phyloP scores from a whole-genome alignment of 2,113 vertebrate genomes.

The Sisor rabdophorus region DNA sequence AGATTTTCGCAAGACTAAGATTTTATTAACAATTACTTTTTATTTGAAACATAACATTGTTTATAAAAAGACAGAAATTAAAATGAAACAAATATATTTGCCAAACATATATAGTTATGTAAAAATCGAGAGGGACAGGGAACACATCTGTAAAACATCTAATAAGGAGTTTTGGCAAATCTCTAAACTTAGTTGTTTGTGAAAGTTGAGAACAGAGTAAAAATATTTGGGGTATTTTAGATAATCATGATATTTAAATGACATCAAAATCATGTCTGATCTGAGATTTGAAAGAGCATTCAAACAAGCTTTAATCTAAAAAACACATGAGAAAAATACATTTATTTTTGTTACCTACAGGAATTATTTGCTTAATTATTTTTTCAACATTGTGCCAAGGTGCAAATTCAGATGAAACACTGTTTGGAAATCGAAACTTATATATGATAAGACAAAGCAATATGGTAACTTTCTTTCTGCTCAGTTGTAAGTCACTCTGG shows the following conservation, averaged over 20 bases:
- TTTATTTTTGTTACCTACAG: not conserved
- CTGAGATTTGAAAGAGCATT: not conserved
- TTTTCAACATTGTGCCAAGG: not conserved
- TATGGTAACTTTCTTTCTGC: not conserved
- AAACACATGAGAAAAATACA: not conserved
- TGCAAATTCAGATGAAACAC: not conserved
- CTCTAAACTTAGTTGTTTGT: constrained; percentile 44
- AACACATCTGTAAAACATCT: constrained; percentile 34
- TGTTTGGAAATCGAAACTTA: not conserved
- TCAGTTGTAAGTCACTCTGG: no score
- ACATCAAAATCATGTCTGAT: not conserved
- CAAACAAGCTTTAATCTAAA: not conserved
- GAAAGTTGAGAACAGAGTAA: not conserved
- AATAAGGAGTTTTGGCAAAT: constrained; percentile 37
- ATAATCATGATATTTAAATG: not conserved
- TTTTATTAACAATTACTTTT: not conserved
- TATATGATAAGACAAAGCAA: not conserved
- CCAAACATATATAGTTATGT: no score
- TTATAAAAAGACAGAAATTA: not conserved
- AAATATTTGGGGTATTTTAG: not conserved
- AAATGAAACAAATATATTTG: not conserved
- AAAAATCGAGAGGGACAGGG: no score
- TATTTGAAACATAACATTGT: not conserved
- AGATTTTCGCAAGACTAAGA: not conserved
- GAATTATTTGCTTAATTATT: not conserved